Evolutionary conservation across 2,797 vertebrate species (phyloP).

Genomic region (Ciconia nigra): DNA sequence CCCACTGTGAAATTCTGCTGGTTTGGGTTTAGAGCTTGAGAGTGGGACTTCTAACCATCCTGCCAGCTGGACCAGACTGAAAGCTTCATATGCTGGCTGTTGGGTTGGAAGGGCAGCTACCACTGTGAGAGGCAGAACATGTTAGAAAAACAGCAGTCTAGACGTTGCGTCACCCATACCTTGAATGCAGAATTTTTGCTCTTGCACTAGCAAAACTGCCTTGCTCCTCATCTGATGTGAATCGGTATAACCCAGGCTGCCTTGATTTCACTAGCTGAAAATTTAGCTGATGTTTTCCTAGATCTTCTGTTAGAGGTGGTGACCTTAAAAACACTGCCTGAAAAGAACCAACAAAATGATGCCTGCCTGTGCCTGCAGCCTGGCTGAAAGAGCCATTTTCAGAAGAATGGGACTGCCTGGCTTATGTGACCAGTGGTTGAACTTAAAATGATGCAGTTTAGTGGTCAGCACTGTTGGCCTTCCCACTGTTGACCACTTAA

Average conservation of each 20-base stretch:
- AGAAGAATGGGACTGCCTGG: not conserved
- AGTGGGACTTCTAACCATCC: not conserved
- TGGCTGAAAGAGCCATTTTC: not conserved
- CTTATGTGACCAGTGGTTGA: not conserved
- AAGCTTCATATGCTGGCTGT: not conserved
- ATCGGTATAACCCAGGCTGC: not conserved
- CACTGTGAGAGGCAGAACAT: not conserved
- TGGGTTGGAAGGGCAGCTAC: not conserved
- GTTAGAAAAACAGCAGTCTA: not conserved
- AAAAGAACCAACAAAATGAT: not conserved
- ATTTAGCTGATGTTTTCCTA: not conserved
- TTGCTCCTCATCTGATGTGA: not conserved
- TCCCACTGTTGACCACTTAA: not conserved
- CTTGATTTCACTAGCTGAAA: not conserved
- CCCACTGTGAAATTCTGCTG: not conserved
- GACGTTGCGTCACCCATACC: not conserved
- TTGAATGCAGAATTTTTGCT: not conserved
- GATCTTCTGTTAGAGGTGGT: not conserved
- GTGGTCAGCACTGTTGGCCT: not conserved
- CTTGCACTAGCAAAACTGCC: not conserved
- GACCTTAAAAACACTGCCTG: not conserved
- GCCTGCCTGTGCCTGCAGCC: not conserved
- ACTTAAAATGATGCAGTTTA: not conserved
- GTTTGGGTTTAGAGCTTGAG: not conserved
- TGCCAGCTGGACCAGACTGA: not conserved